Evolutionary conservation across 53 echinoderm and acorn worm species (phyloP), one percentile per base, ranked within the genome.

Genomic region (Stichopus horrens): DNA sequence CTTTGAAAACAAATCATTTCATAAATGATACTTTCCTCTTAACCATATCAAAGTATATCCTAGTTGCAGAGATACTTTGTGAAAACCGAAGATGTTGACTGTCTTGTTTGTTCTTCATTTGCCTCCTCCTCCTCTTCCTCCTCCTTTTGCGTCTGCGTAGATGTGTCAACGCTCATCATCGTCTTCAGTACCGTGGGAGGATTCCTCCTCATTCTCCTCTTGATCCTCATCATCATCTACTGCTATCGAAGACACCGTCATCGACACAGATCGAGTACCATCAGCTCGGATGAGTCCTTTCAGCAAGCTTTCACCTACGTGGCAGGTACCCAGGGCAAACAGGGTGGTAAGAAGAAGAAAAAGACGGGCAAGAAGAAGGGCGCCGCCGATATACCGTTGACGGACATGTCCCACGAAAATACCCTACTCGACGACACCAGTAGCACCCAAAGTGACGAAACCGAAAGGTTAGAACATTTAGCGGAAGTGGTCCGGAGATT

Each of bases 141-240:
- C 63, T 63, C 16, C 63, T 13, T 76, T 11, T 76, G 5, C 18
- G 52, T 76, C n/a, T 76, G 37, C 37, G 5, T 76, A 76, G 76
- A 52, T 63, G n/a, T 8, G 76, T 90, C 75, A 76, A 58, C 57
- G 16, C 76, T 91, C 76, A 74, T 91, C 8, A 53, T 91, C 55
- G 9, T 88, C 73, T 20, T 91, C 53, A 65, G 52, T 83, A 57
- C 53, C 82, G 75, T 88, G 74, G 80, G 83, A 56, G 88, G 91
- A 74, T 52, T 74, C 55, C 9, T 84, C 11, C 8, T n/a, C 65
- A 22, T 85, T 75, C 77, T 83, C 54, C 56, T 89, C 87, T 11
- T 78, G 73, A 53, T 63, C 87, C 73, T 56, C 59, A 73, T 71
- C 77, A n/a, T 13, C 77, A 68, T 54, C 79, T 81, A 23, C 8